A percentile compares a stretch with the other conserved stretches of the same genome.
These are phyloP conservation scores for Phymastichus coffea DNA, from an alignment of 1,140 invertebrate species.

Conservation along the genomic window DNA sequence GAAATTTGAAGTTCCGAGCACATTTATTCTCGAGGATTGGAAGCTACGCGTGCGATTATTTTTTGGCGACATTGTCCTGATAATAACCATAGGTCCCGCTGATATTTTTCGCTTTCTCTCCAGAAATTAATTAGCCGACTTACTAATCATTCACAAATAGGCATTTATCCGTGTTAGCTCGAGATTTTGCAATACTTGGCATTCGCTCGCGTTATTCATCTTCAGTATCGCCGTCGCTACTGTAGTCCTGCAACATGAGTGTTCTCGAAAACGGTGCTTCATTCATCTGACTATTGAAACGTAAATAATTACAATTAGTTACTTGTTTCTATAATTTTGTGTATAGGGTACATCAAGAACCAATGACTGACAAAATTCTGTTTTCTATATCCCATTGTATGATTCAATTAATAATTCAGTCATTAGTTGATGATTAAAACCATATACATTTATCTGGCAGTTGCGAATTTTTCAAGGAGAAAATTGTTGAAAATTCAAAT, in stretches of 20 bases:
- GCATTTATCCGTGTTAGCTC: constrained; percentile 17
- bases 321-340: background rate
- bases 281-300: constrained; percentile 74
- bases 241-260: constrained; percentile 71
- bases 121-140: background rate
- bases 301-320: constrained; percentile 31
- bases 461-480: constrained; percentile 11
- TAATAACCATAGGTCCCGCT: background rate
- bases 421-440: constrained; percentile 20
- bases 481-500: background rate
- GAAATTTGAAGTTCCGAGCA: background rate
- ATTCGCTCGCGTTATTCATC: constrained; percentile 73
- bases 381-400: background rate
- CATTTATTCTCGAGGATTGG: too few relatives aligned
- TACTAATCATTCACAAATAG: constrained; percentile 9
- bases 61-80: constrained; percentile 5
- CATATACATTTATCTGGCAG: constrained; percentile 18
- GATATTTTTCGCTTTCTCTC: background rate
- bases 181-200: too few relatives aligned
- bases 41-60: too few relatives aligned
- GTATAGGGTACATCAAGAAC: constrained; percentile 21
- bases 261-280: constrained; percentile 72
- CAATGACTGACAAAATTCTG: background rate
- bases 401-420: constrained; percentile 5
- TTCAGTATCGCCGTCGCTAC: constrained; percentile 87